These are phyloP conservation scores for Agonopterix subpropinquella DNA, from an alignment of 2,888 invertebrate species.

Conservation along the genomic window DNA sequence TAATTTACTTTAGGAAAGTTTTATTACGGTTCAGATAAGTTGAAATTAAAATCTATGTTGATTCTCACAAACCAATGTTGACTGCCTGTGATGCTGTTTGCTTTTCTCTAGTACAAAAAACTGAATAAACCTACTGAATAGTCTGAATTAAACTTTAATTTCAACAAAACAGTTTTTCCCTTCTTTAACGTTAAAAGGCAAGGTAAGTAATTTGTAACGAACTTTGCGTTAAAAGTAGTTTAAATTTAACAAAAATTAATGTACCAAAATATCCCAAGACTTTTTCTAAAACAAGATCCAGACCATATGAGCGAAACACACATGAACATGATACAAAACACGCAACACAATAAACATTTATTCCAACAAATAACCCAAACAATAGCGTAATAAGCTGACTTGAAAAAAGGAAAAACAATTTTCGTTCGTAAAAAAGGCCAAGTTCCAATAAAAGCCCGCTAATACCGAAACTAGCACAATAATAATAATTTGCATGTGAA, in stretches of 20 bases:
- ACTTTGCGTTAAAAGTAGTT: too few species aligned
- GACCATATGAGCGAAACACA: background rate
- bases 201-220: too few species aligned
- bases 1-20: too few species aligned
- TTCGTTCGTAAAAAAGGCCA: constrained; percentile 16
- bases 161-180: too few species aligned
- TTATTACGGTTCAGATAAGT: background rate
- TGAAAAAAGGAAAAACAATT: background rate
- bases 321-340: background rate
- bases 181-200: too few species aligned
- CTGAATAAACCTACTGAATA: too few species aligned
- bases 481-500: constrained; percentile 59
- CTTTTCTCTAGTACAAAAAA: background rate
- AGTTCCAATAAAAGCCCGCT: constrained; percentile 36
- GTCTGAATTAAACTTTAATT: too few species aligned
- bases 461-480: constrained; percentile 50
- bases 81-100: background rate
- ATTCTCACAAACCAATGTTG: background rate
- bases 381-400: background rate
- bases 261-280: background rate
- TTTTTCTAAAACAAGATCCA: background rate
- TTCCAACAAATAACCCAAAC: background rate
- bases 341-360: background rate
- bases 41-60: background rate
- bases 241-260: background rate